Evolutionary conservation across 2,888 invertebrate genomes (phyloP).

Genomic region (Thalpophila matura): DNA sequence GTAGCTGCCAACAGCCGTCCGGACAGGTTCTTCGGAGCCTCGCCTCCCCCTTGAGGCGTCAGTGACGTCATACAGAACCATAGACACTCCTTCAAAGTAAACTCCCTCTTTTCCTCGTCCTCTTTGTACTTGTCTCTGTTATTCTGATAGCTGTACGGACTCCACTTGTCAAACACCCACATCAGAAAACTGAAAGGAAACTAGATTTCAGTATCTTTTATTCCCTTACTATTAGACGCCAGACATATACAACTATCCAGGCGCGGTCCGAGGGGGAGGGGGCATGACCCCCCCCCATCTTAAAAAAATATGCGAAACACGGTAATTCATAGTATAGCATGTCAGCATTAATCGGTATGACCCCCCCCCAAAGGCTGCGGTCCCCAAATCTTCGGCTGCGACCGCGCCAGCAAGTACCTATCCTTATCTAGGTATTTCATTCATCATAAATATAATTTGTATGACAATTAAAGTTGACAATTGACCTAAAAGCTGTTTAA

Average conservation of each 20-base stretch:
- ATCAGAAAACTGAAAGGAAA: slow-evolving; percentile 93
- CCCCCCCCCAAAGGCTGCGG: too few species aligned
- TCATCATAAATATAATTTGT: too few species aligned
- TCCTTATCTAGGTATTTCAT: too few species aligned
- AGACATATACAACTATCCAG: not conserved
- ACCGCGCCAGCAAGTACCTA: too few species aligned
- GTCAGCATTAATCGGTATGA: too few species aligned
- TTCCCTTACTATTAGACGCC: not conserved
- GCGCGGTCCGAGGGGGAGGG: too few species aligned
- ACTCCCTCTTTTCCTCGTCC: slow-evolving; percentile 98
- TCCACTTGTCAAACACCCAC: slow-evolving; percentile 99
- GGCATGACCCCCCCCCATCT: too few species aligned
- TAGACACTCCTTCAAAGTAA: slow-evolving; percentile 98
- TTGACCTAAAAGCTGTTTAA: too few species aligned
- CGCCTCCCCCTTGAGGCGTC: slow-evolving; percentile 98
- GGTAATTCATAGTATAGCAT: too few species aligned
- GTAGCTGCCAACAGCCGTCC: slow-evolving; percentile 98
- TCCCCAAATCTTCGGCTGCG: too few species aligned
- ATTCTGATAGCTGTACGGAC: slow-evolving; percentile 99
- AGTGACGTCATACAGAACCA: slow-evolving; percentile 99
- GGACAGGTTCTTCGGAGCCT: slow-evolving; percentile 98
- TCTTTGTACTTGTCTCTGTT: slow-evolving; percentile 97
- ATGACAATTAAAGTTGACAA: too few species aligned
- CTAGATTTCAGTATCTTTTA: not conserved
- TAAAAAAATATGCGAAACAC: too few species aligned